Evolutionary conservation across 2,113 vertebrate species (phyloP).

Genomic region (Trichechus manatus): DNA sequence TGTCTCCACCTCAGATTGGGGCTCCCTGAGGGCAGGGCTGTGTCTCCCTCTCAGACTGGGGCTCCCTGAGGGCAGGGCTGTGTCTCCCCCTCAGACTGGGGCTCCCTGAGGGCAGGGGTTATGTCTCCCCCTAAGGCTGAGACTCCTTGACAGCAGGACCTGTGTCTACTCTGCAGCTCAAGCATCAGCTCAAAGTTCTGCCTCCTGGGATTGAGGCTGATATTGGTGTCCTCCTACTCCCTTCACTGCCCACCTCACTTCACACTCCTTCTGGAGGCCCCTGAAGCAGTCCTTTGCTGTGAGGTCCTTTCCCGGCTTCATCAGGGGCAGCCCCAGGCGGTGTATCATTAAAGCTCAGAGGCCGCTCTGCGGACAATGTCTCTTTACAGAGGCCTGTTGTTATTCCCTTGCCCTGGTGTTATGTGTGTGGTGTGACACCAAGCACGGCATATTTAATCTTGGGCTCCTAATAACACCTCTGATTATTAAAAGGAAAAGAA

Average conservation of each 20-base stretch:
- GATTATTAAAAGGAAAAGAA: slow-evolving; percentile 62
- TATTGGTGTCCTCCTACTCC: background rate
- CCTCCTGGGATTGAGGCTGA: background rate
- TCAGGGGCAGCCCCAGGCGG: accelerated
- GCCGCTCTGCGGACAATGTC: background rate
- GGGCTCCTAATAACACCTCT: slow-evolving; percentile 8
- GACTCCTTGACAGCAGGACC: background rate
- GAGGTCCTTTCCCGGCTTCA: background rate
- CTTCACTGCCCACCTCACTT: background rate
- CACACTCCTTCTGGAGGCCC: no score
- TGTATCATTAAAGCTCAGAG: accelerated
- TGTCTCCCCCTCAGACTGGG: background rate
- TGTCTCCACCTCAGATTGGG: background rate
- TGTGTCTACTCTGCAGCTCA: background rate
- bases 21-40: background rate
- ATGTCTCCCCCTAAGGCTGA: no score
- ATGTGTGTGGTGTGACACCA: background rate
- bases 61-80: background rate
- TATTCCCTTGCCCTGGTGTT: background rate
- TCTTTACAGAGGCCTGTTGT: background rate
- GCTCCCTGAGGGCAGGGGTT: background rate
- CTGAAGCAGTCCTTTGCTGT: background rate
- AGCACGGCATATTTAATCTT: background rate
- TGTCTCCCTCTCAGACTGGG: background rate
- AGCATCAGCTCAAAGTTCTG: background rate